Evolutionary conservation across 2,888 invertebrate species (phyloP).

Genomic region (Melanargia galathea): DNA sequence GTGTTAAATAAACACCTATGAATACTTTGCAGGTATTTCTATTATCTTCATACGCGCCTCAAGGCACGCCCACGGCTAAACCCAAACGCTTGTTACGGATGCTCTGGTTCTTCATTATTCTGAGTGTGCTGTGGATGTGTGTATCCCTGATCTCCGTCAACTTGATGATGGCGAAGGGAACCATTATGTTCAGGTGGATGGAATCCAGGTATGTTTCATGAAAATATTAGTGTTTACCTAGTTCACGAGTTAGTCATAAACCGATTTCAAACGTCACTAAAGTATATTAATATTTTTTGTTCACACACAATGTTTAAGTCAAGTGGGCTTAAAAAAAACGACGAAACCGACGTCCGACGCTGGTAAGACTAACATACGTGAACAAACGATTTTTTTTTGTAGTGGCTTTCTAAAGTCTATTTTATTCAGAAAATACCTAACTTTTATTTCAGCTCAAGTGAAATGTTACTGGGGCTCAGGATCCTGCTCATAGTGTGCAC

Average conservation of each 20-base stretch:
- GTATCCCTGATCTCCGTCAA: slow-evolving; percentile 85
- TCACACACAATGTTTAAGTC: too few species aligned
- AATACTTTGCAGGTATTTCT: slow-evolving; percentile 84
- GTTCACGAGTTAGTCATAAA: too few species aligned
- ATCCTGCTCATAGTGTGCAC: slow-evolving; percentile 85
- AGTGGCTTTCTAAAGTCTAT: too few species aligned
- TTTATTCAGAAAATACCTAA: neutral
- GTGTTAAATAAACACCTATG: neutral
- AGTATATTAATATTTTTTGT: neutral
- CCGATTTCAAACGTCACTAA: too few species aligned
- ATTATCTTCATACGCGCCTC: slow-evolving; percentile 86
- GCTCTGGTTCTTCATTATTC: slow-evolving; percentile 87
- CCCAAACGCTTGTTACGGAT: slow-evolving; percentile 87
- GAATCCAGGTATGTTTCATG: slow-evolving; percentile 73
- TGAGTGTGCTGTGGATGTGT: slow-evolving; percentile 87
- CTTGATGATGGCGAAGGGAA: slow-evolving; percentile 84
- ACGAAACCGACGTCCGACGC: too few species aligned
- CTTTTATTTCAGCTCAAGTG: slow-evolving; percentile 68
- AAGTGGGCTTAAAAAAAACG: too few species aligned
- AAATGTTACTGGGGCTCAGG: slow-evolving; percentile 78
- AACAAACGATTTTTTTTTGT: neutral
- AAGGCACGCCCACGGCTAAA: slow-evolving; percentile 82
- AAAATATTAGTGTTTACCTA: neutral
- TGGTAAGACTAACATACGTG: too few species aligned
- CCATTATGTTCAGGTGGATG: slow-evolving; percentile 85